Evolutionary conservation across 2,888 invertebrate species (phyloP).

Genomic region (Lepas anatifera): DNA sequence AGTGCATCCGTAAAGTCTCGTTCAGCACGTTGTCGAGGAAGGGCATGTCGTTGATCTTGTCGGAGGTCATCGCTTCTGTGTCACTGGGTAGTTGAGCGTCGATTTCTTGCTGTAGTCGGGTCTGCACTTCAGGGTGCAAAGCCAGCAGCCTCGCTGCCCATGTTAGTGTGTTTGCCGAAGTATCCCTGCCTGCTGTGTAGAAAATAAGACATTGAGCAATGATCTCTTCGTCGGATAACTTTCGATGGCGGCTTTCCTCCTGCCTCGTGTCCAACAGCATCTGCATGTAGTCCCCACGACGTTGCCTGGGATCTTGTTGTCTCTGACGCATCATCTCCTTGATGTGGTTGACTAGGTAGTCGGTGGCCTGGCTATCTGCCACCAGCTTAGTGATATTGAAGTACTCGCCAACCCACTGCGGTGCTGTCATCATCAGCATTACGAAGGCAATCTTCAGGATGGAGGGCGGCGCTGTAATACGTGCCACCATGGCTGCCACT

Average conservation of each 20-base stretch:
- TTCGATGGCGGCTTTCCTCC: not conserved
- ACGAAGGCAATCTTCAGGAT: slow-evolving; percentile 27
- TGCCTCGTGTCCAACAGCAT: slow-evolving; percentile 31
- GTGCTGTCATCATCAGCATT: slow-evolving; percentile 29
- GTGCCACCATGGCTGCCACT: slow-evolving; percentile 32
- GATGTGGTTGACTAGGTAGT: slow-evolving; percentile 29
- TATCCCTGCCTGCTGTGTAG: slow-evolving; percentile 42
- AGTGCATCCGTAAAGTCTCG: slow-evolving; percentile 36
- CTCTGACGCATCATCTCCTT: slow-evolving; percentile 27
- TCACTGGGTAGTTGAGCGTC: not conserved
- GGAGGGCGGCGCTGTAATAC: slow-evolving; percentile 30
- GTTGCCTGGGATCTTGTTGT: slow-evolving; percentile 21
- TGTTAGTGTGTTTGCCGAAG: slow-evolving; percentile 39
- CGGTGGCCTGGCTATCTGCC: slow-evolving; percentile 30
- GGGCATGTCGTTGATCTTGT: slow-evolving; percentile 30
- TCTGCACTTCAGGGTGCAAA: slow-evolving; percentile 23
- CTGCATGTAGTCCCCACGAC: slow-evolving; percentile 33
- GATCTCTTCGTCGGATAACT: slow-evolving; percentile 31
- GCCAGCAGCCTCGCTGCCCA: slow-evolving; percentile 30
- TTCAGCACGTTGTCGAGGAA: slow-evolving; percentile 37
- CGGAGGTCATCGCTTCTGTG: slow-evolving; percentile 29
- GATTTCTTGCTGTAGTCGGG: slow-evolving; percentile 22
- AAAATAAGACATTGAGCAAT: slow-evolving; percentile 37
- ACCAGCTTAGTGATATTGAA: slow-evolving; percentile 27
- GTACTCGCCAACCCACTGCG: slow-evolving; percentile 26